These are phyloP conservation scores for Diachasma alloeum DNA, from an alignment of 1,140 invertebrate genomes.

Conservation along the genomic window DNA sequence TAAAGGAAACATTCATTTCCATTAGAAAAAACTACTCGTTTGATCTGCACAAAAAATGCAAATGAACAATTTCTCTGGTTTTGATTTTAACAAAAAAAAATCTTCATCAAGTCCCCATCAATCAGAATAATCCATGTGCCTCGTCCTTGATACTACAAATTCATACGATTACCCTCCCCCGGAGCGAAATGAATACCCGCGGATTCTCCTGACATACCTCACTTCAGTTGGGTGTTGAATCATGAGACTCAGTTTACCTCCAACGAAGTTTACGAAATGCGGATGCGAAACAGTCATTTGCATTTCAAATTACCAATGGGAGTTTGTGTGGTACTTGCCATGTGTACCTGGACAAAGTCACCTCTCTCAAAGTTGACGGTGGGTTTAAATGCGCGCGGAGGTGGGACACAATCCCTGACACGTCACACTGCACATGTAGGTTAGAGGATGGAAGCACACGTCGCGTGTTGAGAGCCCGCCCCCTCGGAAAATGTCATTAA, in stretches of 20 bases:
- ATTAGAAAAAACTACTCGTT: too few species aligned
- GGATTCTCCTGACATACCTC: background rate
- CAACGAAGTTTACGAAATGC: conserved; percentile 19
- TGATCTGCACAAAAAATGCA: too few species aligned
- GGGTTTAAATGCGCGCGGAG: background rate
- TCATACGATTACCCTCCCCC: conserved; percentile 12
- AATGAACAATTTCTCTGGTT: too few species aligned
- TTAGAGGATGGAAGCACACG: background rate
- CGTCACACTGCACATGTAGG: background rate
- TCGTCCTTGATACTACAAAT: conserved; percentile 9
- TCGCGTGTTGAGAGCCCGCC: background rate
- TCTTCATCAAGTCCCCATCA: too few species aligned
- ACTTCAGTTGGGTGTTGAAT: background rate
- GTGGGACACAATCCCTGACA: background rate
- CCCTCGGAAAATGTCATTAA: conserved; percentile 2
- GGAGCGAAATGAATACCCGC: background rate
- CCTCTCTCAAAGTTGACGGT: conserved; percentile 3
- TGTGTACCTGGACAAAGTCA: conserved; percentile 29
- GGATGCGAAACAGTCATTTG: conserved; percentile 48
- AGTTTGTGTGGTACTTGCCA: conserved; percentile 1
- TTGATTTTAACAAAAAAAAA: too few species aligned
- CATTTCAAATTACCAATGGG: conserved; percentile 45
- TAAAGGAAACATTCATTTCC: too few species aligned
- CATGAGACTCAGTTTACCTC: background rate
- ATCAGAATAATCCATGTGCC: too few species aligned